Conservation (phyloP, 2,888 invertebrate species). For the Drosophila colorata region DNA sequence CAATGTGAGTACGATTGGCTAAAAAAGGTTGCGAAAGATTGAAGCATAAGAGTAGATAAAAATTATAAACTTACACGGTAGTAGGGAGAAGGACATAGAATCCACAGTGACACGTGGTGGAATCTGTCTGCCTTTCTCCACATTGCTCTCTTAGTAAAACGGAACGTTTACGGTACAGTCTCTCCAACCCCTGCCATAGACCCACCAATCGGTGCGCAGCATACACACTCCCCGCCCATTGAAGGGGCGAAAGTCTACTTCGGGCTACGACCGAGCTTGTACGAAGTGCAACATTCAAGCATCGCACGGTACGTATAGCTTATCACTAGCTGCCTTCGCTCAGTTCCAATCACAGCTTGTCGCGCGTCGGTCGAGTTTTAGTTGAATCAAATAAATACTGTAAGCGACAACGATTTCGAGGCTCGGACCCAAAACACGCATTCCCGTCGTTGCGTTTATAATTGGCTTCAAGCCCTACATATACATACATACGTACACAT, state of each 20-base stretch:
- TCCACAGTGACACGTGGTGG: slow-evolving; percentile 78
- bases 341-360: slow-evolving; percentile 81
- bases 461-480: slow-evolving; percentile 10
- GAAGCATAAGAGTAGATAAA: neutral
- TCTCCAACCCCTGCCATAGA: slow-evolving; percentile 48
- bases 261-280: slow-evolving; percentile 41
- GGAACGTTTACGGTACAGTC: slow-evolving; percentile 24
- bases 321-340: slow-evolving; percentile 59
- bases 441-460: slow-evolving; percentile 44
- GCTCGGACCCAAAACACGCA: slow-evolving; percentile 23
- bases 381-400: slow-evolving; percentile 6
- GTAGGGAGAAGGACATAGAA: neutral
- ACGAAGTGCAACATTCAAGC: slow-evolving; percentile 29
- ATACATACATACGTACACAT: neutral
- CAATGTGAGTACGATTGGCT: too few species aligned
- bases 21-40: too few species aligned
- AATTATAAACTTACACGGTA: neutral
- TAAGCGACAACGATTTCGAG: slow-evolving; percentile 26
- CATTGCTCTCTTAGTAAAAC: slow-evolving; percentile 9
- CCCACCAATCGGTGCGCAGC: slow-evolving; percentile 71
- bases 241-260: slow-evolving; percentile 42
- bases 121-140: slow-evolving; percentile 47
- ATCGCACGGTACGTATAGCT: slow-evolving; percentile 34
- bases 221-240: slow-evolving; percentile 45
- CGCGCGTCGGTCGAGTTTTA: slow-evolving; percentile 65